Base-by-base conservation (phyloP, 1,140 invertebrate species). In the Drosophila paulistorum region DNA sequence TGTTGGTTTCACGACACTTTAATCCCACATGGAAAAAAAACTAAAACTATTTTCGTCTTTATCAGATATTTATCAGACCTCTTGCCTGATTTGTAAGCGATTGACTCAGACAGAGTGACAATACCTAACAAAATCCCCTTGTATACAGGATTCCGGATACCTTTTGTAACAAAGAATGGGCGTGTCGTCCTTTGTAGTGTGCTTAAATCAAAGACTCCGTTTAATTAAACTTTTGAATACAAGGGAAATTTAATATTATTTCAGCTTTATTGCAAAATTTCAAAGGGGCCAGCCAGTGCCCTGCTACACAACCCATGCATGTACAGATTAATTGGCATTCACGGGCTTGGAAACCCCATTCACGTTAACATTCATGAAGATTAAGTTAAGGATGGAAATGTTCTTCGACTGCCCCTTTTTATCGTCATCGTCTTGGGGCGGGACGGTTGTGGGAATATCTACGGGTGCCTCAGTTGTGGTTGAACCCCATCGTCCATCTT, bases 301-400 rank as follows among this genome's bases (percentile, higher is more conserved):
- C 20, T 2, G 23, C 23, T 17, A 10, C 13, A 3, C 30, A 30
- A 6, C 9, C 7, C 35, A 37, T 10, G 3, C n/a, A 45, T 13
- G 17, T 37, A 54, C 33, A 1, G 7, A 39, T 51, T 59, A 54
- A 3, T 23, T 48, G 45, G 9, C 33, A 39, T 9, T 20, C 6
- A 20, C 57, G 3, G 35, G 33, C 57, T 57, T n/a, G 17, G n/a
- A 57, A 23, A n/a, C 42, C 20, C 71, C 82, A 48, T 70, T 75
- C 5, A 86, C 63, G 72, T 87, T 65, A 3, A 77, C 71, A 59
- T 86, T 87, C 5, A 87, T 57, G 26, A 76, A 60, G 35, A 87
- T 82, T 33, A 86, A 66, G 68, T 86, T 86, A 1, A 86, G 68
- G n/a, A 86, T 76, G 57, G 79, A 87, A 65, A 82, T 73, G 58